These are phyloP conservation scores for Mallateleia sp. DNA, from an alignment of 2,888 invertebrate genomes.

Conservation along the genomic window DNA sequence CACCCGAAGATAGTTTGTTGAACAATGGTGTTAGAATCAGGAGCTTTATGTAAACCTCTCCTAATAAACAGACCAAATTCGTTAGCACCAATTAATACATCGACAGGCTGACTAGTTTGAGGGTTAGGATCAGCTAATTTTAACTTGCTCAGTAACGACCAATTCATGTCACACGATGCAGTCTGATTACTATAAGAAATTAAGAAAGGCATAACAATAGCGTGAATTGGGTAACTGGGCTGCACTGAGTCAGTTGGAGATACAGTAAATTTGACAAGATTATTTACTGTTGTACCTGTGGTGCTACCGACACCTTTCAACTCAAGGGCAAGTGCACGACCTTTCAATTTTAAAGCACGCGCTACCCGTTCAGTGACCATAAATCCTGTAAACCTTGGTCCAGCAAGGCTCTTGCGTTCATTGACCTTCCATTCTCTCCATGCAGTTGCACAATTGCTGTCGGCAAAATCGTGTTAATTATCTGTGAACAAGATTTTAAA, in stretches of 20 bases:
- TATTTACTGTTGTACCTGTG: too few relatives aligned
- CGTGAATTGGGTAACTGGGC: neutral
- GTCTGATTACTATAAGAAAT: neutral
- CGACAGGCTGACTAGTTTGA: neutral
- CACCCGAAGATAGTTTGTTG: neutral
- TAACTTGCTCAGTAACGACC: too few relatives aligned
- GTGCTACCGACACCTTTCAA: too few relatives aligned
- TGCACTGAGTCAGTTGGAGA: too few relatives aligned
- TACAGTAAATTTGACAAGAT: too few relatives aligned
- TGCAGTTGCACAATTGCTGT: neutral
- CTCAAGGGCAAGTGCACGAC: too few relatives aligned
- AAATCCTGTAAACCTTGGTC: neutral
- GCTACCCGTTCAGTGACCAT: neutral
- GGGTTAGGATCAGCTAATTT: too few relatives aligned
- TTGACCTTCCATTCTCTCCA: neutral
- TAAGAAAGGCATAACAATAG: neutral
- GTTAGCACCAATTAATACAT: neutral
- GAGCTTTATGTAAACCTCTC: neutral
- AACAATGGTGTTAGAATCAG: neutral
- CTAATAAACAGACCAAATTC: neutral
- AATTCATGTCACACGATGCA: too few relatives aligned
- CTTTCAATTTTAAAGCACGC: too few relatives aligned
- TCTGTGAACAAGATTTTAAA: too few relatives aligned
- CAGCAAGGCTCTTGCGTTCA: neutral
- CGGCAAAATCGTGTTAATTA: too few relatives aligned